Evolutionary conservation across 2,113 vertebrate species (phyloP), one percentile per base, ranked within the genome.

Genomic region (Lophius piscatorius): DNA sequence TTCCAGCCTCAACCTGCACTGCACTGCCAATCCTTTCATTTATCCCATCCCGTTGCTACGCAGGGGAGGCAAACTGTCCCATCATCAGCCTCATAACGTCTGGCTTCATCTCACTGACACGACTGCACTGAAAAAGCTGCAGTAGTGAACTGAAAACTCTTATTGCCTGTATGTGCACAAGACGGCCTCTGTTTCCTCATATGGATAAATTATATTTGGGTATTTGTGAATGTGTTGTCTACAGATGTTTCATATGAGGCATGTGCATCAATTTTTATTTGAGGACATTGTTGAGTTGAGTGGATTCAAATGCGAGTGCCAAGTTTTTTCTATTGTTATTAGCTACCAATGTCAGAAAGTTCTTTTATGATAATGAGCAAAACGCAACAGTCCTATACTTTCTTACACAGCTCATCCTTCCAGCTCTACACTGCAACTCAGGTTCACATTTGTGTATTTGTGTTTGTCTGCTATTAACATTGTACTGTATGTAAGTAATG

Each of bases 401-500:
- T 34, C 39, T 35, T 21, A 16, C 49, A 71, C 20, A 44, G 16
- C 39, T 62, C 42, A 45, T 21, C 41, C 11, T 44, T 58, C 10
- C 63, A 18, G 29, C 47, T 76, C 67, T 26, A 26, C 51, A 66
- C 41, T 70, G 56, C n/a, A 61, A 42, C 84, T 88, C 86, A 89
- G 86, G 88, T 74, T 83, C 36, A 64, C 70, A 31, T 55, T 64
- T 71, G 47, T 77, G 56, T 80, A 51, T 76, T 65, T 77, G 17
- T 58, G 16, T 76, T 44, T 80, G 24, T 61, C 39, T 50, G 57
- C 60, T 79, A 61, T 74, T 56, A 6, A 54, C 36, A 33, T 39
- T 50, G 61, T 69, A 55, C 63, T 74, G 52, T 58, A 22, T 69
- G 24, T 57, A 40, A 57, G 69, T 77, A 70, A 78, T 78, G 71